Evolutionary conservation across 2,888 invertebrate species (phyloP), one percentile per base, ranked within the genome.

Genomic region (Standfussiana lucernea): DNA sequence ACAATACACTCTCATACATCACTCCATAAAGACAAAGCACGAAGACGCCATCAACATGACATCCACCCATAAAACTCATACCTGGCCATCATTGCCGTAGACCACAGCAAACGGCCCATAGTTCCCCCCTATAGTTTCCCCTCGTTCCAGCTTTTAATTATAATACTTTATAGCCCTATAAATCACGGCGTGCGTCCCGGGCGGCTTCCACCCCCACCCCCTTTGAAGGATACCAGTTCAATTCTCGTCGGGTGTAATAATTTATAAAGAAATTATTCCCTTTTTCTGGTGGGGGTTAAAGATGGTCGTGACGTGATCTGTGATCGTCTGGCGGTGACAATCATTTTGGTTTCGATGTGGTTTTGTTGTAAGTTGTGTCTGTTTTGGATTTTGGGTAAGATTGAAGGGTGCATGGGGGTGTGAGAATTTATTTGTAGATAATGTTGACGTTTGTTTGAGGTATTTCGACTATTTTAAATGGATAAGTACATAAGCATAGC

Each of bases 91-190:
- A 81, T 83, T 84, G 85, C 90, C 88, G 90, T 90, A 89, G 92
- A 92, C 89, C 82, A 86, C 88, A 79, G 85, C 91, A 90, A 94
- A 91, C 93, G 92, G 90, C 86, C 91, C 93, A 91, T 94, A 95
- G 95, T 95, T 95, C 93, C 94, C 90, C 91, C 93, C 92, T 93
- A 94, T 95, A 96, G 96, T 96, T 96, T 94, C 94, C 95, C 91
- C 92, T 90, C 91, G 90, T 89, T 90, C 93, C 93, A 94, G 97
- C 97, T 97, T 97, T 98, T 98, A 97, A 98, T 97, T 98, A 98
- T 97, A 97, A 98, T 98, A 97, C 97, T 98, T 97, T 97, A 98
- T 97, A 97, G 97, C 97, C 97, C 97, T 97, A 97, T 98, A 97
- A 98, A 98, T 98, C 97, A 97, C 95, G 93, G 90, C 90, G 92